Percentiles rank a stretch among this genome's conserved stretches.
These are phyloP conservation scores for Timandra comae DNA, from an alignment of 2,888 invertebrate genomes.

Conservation along the genomic window DNA sequence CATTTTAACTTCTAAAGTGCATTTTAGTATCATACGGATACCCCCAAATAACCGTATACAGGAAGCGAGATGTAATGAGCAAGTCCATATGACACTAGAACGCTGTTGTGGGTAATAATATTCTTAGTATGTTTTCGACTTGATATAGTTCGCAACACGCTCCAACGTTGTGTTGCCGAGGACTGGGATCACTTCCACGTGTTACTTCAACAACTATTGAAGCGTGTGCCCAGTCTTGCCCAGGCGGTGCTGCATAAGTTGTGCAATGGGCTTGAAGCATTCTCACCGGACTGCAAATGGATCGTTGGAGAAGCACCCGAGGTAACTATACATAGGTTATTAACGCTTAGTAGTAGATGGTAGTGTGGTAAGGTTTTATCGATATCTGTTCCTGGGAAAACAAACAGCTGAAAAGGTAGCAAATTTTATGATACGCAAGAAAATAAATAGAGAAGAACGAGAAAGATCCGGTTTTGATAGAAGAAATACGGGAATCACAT, in stretches of 20 bases:
- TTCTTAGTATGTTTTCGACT: neutral
- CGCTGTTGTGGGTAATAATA: no score
- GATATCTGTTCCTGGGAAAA: no score
- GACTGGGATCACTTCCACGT: slow-evolving; percentile 99
- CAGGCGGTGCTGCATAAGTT: slow-evolving; percentile 86
- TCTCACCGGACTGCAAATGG: slow-evolving; percentile 98
- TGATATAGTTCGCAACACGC: slow-evolving; percentile 72
- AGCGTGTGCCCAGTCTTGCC: slow-evolving; percentile 87
- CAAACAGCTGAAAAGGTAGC: no score
- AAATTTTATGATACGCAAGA: no score
- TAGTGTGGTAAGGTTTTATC: no score
- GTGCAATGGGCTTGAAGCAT: slow-evolving; percentile 94
- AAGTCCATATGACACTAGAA: no score
- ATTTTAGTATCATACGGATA: no score
- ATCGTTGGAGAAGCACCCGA: slow-evolving; percentile 96
- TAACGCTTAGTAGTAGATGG: no score
- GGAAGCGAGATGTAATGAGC: no score
- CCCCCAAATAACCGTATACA: no score
- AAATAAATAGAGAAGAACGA: slow-evolving; percentile 3
- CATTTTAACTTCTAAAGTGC: no score
- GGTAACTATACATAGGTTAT: no score
- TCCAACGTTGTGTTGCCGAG: slow-evolving; percentile 83
- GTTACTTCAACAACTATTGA: slow-evolving; percentile 88
- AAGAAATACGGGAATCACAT: neutral
- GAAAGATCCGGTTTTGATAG: slow-evolving; percentile 2